These are phyloP conservation scores for Tubulanus polymorphus DNA, from an alignment of 2,888 invertebrate genomes.

Conservation along the genomic window DNA sequence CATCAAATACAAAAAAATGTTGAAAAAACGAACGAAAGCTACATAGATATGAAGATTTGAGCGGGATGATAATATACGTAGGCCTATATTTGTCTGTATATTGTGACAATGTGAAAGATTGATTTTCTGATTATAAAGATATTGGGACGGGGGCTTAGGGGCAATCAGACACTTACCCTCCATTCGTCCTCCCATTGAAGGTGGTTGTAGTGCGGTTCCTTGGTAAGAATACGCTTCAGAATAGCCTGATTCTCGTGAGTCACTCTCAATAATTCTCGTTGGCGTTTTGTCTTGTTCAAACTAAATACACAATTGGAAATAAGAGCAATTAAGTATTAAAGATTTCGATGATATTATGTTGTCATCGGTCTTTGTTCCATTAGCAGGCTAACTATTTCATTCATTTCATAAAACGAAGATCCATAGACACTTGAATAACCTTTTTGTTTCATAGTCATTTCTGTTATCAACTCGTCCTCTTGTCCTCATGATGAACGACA, in stretches of 20 bases:
- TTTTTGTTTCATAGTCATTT: conserved; percentile 33
- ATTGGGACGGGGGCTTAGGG: not conserved
- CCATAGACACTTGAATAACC: too few species aligned
- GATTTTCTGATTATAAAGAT: not conserved
- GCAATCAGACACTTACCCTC: conserved; percentile 24
- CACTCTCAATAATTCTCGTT: conserved; percentile 39
- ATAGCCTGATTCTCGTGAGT: conserved; percentile 45
- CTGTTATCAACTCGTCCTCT: conserved; percentile 37
- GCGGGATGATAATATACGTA: too few species aligned
- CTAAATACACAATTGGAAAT: conserved; percentile 20
- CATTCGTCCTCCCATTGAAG: conserved; percentile 31
- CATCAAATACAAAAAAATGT: too few species aligned
- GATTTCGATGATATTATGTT: too few species aligned
- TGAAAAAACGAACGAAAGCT: too few species aligned
- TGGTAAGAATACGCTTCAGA: conserved; percentile 33
- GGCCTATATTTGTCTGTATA: too few species aligned
- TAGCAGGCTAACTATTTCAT: too few species aligned
- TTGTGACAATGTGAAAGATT: too few species aligned
- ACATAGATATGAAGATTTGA: not conserved
- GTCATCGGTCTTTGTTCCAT: too few species aligned
- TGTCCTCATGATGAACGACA: conserved; percentile 39
- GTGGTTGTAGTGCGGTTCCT: conserved; percentile 36
- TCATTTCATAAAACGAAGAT: too few species aligned
- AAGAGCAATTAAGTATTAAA: not conserved
- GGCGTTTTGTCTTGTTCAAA: conserved; percentile 38